Conservation (phyloP, 2,113 vertebrate species). For the Baryphthengus martii region DNA sequence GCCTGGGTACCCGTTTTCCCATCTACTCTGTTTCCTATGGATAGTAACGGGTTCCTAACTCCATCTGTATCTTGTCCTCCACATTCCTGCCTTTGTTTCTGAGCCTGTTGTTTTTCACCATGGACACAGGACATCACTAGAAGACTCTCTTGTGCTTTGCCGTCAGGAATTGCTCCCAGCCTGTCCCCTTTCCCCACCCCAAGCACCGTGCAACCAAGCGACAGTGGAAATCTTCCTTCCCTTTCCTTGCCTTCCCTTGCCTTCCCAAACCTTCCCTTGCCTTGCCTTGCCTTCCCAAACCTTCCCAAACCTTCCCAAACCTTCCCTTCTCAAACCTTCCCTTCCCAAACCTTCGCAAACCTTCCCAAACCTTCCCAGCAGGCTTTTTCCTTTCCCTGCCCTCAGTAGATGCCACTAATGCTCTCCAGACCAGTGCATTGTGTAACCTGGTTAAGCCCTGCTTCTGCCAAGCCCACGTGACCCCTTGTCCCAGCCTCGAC, state of each 20-base stretch:
- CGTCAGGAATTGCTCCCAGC: not conserved
- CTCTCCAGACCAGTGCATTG: not conserved
- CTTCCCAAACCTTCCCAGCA: not conserved
- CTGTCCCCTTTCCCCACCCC: not conserved
- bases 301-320: too few species aligned
- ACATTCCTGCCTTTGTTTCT: not conserved
- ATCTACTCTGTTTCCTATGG: not conserved
- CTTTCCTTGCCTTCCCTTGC: too few species aligned
- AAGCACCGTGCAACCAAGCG: too few species aligned
- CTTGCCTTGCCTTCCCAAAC: too few species aligned
- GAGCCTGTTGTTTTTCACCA: not conserved
- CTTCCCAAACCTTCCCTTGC: too few species aligned
- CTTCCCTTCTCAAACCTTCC: too few species aligned
- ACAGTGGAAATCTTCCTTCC: not conserved
- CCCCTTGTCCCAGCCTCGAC: not conserved
- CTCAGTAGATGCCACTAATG: not conserved
- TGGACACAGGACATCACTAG: not conserved
- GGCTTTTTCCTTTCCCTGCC: not conserved
- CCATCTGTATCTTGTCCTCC: not conserved
- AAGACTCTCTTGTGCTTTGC: not conserved
- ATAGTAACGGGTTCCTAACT: not conserved
- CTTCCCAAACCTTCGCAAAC: too few species aligned
- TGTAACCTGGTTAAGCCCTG: slow-evolving; percentile 30
- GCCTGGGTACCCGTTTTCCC: not conserved
- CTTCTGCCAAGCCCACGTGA: slow-evolving; percentile 14